A percentile compares a stretch with the other conserved stretches of the same genome.
phyloP scores from a whole-genome alignment of 2,888 invertebrate species.

The Teleogryllus oceanicus region DNA sequence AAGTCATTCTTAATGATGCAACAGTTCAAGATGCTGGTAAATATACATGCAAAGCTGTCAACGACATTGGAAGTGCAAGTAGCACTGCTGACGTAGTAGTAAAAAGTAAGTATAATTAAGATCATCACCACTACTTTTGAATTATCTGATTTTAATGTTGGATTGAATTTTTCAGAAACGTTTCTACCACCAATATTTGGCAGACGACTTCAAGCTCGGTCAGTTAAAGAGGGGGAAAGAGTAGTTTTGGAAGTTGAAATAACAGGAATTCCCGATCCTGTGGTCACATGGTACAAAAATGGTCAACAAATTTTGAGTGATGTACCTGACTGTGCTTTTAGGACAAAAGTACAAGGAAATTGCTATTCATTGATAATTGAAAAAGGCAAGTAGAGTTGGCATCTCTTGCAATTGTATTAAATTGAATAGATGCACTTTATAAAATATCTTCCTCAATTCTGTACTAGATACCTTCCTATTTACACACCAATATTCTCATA shows the following conservation, averaged over 20 bases:
- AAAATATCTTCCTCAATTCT: background rate
- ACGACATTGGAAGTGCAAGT: constrained; percentile 67
- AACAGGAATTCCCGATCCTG: constrained; percentile 72
- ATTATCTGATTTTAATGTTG: constrained; percentile 23
- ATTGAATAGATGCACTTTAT: too few species aligned
- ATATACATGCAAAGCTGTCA: constrained; percentile 74
- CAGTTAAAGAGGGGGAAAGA: constrained; percentile 66
- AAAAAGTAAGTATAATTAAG: constrained; percentile 58
- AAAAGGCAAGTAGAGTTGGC: constrained; percentile 54
- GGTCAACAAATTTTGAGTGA: constrained; percentile 59
- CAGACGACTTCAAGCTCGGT: constrained; percentile 70
- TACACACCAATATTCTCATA: too few species aligned
- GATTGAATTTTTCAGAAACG: constrained; percentile 56
- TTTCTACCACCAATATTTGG: constrained; percentile 79
- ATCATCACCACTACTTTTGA: constrained; percentile 26
- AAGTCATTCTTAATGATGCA: constrained; percentile 63
- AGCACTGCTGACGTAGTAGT: constrained; percentile 80
- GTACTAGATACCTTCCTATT: background rate
- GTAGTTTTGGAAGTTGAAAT: constrained; percentile 73
- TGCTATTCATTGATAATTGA: constrained; percentile 67
- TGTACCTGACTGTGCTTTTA: constrained; percentile 51
- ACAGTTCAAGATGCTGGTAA: constrained; percentile 68
- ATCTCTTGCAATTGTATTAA: too few species aligned
- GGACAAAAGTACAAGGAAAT: constrained; percentile 63
- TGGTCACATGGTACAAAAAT: constrained; percentile 71